These are phyloP conservation scores for Leptocoma aspasia DNA, from an alignment of 2,113 vertebrate genomes.

Conservation along the genomic window DNA sequence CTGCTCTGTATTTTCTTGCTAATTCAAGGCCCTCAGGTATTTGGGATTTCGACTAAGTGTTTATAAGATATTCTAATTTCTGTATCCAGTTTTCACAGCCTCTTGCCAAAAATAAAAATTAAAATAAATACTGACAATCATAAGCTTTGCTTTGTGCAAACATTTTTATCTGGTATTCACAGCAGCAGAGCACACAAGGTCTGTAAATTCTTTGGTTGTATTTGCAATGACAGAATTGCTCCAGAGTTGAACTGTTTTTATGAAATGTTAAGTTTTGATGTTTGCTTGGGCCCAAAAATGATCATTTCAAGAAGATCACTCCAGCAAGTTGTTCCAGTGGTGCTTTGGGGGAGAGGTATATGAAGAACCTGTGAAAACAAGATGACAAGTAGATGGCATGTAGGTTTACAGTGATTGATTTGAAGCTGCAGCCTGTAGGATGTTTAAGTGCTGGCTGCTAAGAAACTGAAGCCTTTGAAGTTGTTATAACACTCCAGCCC, in stretches of 20 bases:
- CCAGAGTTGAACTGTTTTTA: neutral
- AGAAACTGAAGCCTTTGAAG: constrained; percentile 55
- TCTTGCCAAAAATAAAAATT: neutral
- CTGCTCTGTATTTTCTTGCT: neutral
- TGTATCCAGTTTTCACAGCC: neutral
- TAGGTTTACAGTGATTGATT: constrained; percentile 63
- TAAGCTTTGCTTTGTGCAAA: neutral
- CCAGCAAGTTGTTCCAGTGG: constrained; percentile 55
- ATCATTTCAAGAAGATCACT: constrained; percentile 20
- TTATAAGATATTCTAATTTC: neutral
- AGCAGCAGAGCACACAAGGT: neutral
- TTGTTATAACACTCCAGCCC: constrained; percentile 49
- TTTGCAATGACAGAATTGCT: neutral
- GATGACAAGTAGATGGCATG: constrained; percentile 61
- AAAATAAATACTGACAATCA: neutral
- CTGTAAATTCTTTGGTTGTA: neutral
- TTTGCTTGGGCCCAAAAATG: constrained; percentile 14
- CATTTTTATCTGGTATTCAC: neutral
- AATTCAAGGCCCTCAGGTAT: neutral
- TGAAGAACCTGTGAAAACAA: constrained; percentile 59
- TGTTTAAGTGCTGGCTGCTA: constrained; percentile 66
- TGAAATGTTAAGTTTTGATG: constrained; percentile 5
- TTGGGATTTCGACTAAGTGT: neutral
- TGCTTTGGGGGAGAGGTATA: constrained; percentile 27
- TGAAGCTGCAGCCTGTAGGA: constrained; percentile 56